Percentiles rank a stretch among this genome's conserved stretches.
Evolutionary conservation across 2,797 vertebrate genomes (phyloP).

Genomic region (Clamator glandarius): DNA sequence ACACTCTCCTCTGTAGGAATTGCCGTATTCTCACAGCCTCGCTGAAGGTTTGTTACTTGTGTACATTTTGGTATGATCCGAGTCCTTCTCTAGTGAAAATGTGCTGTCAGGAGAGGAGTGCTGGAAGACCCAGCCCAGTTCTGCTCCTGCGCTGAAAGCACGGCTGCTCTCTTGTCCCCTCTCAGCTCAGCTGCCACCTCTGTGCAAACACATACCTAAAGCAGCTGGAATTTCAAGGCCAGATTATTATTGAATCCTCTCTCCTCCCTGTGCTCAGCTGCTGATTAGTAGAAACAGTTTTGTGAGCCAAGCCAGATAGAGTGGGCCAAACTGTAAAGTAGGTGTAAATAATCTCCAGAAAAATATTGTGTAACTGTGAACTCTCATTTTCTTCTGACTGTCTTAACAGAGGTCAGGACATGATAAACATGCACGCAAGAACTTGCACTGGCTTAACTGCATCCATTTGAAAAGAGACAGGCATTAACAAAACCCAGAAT

Average conservation of each 20-base stretch:
- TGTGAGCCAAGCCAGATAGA: neutral
- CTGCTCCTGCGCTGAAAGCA: neutral
- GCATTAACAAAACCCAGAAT: neutral
- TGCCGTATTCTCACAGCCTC: rapidly evolving
- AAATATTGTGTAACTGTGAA: neutral
- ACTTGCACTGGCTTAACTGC: neutral
- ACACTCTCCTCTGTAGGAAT: neutral
- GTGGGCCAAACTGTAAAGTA: neutral
- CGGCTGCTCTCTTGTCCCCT: neutral
- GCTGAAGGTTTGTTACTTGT: neutral
- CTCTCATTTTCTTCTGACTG: neutral
- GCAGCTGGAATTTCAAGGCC: neutral
- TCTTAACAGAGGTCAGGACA: neutral
- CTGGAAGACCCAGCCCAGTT: neutral
- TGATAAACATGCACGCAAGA: rapidly evolving
- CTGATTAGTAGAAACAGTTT: neutral
- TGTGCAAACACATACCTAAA: neutral
- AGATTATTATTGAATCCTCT: neutral
- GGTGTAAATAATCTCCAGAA: neutral
- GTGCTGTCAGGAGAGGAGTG: neutral
- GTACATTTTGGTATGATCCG: neutral
- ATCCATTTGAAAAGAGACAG: neutral
- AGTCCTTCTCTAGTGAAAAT: neutral
- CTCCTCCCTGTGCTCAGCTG: neutral
- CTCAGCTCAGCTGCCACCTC: rapidly evolving